Evolutionary conservation across 2,113 vertebrate genomes (phyloP), one percentile per base, ranked within the genome.

Genomic region (Aldabrachelys gigantea): DNA sequence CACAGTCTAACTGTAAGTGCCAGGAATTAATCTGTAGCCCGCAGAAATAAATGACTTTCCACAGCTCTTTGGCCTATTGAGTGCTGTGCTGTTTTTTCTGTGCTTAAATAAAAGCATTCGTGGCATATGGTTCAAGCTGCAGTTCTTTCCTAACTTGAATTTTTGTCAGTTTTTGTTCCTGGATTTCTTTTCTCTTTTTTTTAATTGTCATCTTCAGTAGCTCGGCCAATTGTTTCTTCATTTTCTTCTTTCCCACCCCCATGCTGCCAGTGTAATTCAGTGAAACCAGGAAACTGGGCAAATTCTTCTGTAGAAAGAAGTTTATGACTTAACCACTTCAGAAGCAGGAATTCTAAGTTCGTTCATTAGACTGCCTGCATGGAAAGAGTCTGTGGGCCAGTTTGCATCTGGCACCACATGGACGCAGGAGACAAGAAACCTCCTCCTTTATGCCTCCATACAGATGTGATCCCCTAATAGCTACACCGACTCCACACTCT

Each of bases 31-130:
- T 92, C 35, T 12, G 0, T n/a, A 62, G 31, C 87, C 94, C 94
- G 95, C 2, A 85, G 89, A 96, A 85, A 57, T 87, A 59, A 76
- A 86, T 87, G 88, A 89, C 89, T 92, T 96, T 91, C 96, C 93
- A 65, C 62, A 56, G 49, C 19, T 38, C 65, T 21, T 62, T 95
- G 88, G 79, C 80, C 89, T 95, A n/a, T 72, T 53, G 82, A 88
- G 82, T 80, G 69, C 62, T 91, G 65, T 81, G 80, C 5, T 6
- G 52, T 91, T 94, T 95, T 84, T 89, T 85, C 2, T 80, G 27
- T 80, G 41, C 44, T 95, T 69, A 93, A 84, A 92, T 78, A 94
- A 94, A 14, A 5, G 44, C 35, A 24, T 87, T 52, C 85, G 52
- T 89, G 84, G 86, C 38, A 79, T 57, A 85, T 50, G 91, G 88